Evolutionary conservation across 2,888 invertebrate genomes (phyloP), one percentile per base, ranked within the genome.

Genomic region (Trissolcus japonicus): DNA sequence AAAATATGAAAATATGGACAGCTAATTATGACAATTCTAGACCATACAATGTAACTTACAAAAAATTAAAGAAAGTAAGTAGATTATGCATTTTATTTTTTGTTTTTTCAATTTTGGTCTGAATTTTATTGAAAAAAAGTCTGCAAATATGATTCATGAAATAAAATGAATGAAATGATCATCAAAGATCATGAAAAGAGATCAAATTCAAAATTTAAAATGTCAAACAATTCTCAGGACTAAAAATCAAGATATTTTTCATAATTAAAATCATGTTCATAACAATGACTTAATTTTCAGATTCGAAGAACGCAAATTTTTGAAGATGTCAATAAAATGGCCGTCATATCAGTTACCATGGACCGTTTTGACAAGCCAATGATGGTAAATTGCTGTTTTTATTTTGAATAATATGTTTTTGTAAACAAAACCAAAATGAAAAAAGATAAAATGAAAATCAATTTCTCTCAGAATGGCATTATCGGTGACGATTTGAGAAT

Each of bases 1-100:
- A 72, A 21, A 67, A 84, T 21, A 85, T 84, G 1, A 86, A 84
- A 4, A 75, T 87, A 29, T 87, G 84, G 84, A 81, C 76, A 3
- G 85, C 80, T 1, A 29, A 62, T 3, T 72, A 82, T 11, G 65
- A 85, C 61, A 19, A 16, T 14, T 41, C 41, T 7, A 76, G 78
- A 43, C 81, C 82, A 6, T 75, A 78, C 50, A 80, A 82, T 41
- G 41, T 85, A 1, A 68, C 75, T 35, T 86, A 86, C 63, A 79
- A 67, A 1, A 50, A 59, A 56, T 53, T 83, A 19, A 25, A 66
- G 2, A 60, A 81, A 35, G 86, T 86, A 80, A 69, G 80, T 29
- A 29, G 21, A 14, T n/a, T n/a, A 57, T 19, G 41, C 0, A 16
- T 48, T 48, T 59, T 46, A 1, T 60, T 43, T 43, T 3, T 11